These are phyloP conservation scores for Synanceia verrucosa DNA, from an alignment of 2,797 vertebrate species.

Conservation along the genomic window DNA sequence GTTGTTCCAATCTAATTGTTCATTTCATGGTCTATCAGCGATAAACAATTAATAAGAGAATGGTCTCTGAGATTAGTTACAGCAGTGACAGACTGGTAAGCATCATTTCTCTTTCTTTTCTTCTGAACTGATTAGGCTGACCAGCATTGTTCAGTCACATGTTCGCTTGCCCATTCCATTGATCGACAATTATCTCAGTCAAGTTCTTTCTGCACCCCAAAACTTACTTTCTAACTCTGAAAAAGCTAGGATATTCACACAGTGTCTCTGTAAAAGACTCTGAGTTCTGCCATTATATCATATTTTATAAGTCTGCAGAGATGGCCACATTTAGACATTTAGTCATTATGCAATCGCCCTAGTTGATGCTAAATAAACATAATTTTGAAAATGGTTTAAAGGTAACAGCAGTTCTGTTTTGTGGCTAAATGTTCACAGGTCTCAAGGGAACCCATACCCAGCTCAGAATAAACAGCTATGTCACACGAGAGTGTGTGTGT, in stretches of 20 bases:
- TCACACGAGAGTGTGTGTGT: constrained; percentile 14
- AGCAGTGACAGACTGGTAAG: constrained; percentile 46
- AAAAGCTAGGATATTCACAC: neutral
- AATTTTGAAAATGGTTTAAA: constrained; percentile 42
- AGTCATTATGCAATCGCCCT: constrained; percentile 28
- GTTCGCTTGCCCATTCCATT: too few species aligned
- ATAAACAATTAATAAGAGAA: constrained; percentile 82
- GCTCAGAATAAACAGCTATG: constrained; percentile 38
- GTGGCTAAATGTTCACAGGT: constrained; percentile 39
- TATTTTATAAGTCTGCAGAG: neutral
- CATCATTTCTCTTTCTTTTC: constrained; percentile 14
- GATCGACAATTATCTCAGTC: constrained; percentile 10
- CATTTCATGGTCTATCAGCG: constrained; percentile 79
- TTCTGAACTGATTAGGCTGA: constrained; percentile 43
- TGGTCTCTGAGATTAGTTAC: constrained; percentile 60
- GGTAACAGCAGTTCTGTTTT: constrained; percentile 43
- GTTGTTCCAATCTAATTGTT: constrained; percentile 79
- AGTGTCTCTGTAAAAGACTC: neutral
- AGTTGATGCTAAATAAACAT: constrained; percentile 38
- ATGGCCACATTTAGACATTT: neutral
- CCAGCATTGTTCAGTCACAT: constrained; percentile 43
- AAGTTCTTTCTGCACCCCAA: neutral
- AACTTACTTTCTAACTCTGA: constrained; percentile 18
- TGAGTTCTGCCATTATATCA: neutral
- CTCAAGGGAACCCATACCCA: constrained; percentile 32